A percentile compares a stretch with the other conserved stretches of the same genome.
Evolutionary conservation across 2,888 invertebrate species (phyloP).

Genomic region (Nomada fabriciana): DNA sequence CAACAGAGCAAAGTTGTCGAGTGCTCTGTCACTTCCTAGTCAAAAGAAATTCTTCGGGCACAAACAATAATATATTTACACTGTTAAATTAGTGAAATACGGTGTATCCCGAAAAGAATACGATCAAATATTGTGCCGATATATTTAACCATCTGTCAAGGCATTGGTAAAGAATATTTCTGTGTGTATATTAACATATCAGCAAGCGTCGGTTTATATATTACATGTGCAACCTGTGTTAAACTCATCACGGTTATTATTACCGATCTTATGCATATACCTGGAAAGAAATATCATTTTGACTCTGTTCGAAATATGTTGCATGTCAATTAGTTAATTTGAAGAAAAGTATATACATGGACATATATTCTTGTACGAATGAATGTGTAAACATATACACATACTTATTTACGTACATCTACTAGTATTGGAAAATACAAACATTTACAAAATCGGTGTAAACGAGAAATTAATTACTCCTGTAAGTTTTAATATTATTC

Average conservation of each 20-base stretch:
- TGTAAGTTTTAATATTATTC: conserved; percentile 38
- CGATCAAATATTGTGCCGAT: conserved; percentile 13
- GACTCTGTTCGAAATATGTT: conserved; percentile 23
- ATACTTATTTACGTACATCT: conserved; percentile 46
- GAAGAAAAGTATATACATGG: conserved; percentile 21
- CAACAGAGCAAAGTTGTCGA: conserved; percentile 80
- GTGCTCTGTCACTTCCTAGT: conserved; percentile 82
- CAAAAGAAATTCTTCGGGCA: conserved; percentile 73
- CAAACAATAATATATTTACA: conserved; percentile 70
- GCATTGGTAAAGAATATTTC: conserved; percentile 31
- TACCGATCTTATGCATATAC: conserved; percentile 23
- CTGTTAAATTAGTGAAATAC: conserved; percentile 53
- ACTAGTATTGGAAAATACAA: conserved; percentile 44
- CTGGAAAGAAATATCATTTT: conserved; percentile 32
- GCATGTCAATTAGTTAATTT: conserved; percentile 22
- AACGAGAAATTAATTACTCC: conserved; percentile 6
- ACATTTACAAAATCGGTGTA: conserved; percentile 28
- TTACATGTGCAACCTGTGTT: conserved; percentile 66
- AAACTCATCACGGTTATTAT: conserved; percentile 50
- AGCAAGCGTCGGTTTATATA: conserved; percentile 66
- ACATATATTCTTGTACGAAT: conserved; percentile 16
- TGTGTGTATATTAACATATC: conserved; percentile 49
- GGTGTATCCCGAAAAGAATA: conserved; percentile 43
- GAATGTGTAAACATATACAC: conserved; percentile 56
- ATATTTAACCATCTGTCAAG: conserved; percentile 33